Evolutionary conservation across 2,888 invertebrate genomes (phyloP).

Genomic region (Agrilus mali): DNA sequence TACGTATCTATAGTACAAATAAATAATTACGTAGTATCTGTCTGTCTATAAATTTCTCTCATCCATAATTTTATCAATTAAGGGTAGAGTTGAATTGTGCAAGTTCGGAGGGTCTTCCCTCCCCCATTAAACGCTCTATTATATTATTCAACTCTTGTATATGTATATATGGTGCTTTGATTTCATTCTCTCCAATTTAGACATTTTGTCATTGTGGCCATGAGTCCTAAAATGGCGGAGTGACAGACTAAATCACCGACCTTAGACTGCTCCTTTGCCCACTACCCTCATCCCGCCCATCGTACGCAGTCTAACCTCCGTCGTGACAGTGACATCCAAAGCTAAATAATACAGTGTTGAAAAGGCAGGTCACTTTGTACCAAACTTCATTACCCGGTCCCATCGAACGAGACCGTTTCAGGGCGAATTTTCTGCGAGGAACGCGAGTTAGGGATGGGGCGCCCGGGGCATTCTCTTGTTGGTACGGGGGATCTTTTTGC

Average conservation of each 20-base stretch:
- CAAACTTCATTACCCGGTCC: conserved; percentile 35
- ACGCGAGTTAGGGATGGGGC: not conserved
- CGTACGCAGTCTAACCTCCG: conserved; percentile 11
- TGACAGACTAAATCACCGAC: conserved; percentile 20
- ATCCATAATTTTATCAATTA: too few relatives aligned
- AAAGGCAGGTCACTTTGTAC: conserved; percentile 38
- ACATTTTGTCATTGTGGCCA: conserved; percentile 29
- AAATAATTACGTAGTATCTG: too few relatives aligned
- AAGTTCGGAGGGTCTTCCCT: too few relatives aligned
- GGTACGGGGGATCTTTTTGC: conserved; percentile 25
- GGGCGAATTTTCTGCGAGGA: conserved; percentile 17
- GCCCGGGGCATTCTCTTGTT: conserved; percentile 18
- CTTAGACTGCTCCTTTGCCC: conserved; percentile 20
- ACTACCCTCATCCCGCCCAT: conserved; percentile 6
- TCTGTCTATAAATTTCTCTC: too few relatives aligned
- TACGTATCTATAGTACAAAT: too few relatives aligned
- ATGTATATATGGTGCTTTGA: too few relatives aligned
- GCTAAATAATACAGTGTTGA: conserved; percentile 37
- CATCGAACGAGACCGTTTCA: conserved; percentile 25
- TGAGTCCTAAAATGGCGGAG: conserved; percentile 26
- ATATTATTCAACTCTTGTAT: too few relatives aligned
- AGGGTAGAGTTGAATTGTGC: too few relatives aligned
- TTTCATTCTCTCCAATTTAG: conserved; percentile 17
- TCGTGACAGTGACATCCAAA: conserved; percentile 28
- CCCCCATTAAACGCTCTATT: too few relatives aligned